Evolutionary conservation across 2,797 vertebrate species (phyloP), one percentile per base, ranked within the genome.

Genomic region (Phalloptychus januarius): DNA sequence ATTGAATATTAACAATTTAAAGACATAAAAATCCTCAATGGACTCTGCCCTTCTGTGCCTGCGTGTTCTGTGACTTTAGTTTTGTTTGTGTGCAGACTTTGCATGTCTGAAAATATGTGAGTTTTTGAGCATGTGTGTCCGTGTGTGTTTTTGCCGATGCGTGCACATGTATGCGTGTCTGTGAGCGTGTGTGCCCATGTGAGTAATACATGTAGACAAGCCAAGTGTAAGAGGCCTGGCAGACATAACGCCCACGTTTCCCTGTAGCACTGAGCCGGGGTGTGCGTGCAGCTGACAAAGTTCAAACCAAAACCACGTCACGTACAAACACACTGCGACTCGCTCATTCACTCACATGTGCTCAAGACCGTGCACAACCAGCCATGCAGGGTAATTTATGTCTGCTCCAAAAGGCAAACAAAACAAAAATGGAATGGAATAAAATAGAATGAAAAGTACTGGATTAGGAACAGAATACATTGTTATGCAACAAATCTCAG

Each of bases 181-280:
- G 73, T 71, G 71, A 40, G 75, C 65, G 71, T 79, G 81, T 82
- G 82, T 82, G 80, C 74, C 79, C 80, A 75, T 86, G 89, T 87
- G 90, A 91, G 88, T 95, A 93, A 94, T 94, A 77, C 87, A 88
- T 91, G 88, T 92, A 86, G 94, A 95, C 94, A 94, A 90, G 93
- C 89, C 89, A 91, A 92, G 93, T 94, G 93, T 93, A 92, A 93
- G 89, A 93, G 91, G 89, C 91, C 93, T 94, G 90, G 92, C 91
- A 94, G 93, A 93, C 89, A 93, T 91, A 88, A 90, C 91, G 91
- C 92, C 92, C 91, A 92, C 93, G 90, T 93, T 89, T 92, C 89
- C 92, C 90, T 82, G 83, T 85, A 93, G 91, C 92, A 87, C 86
- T 84, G 83, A 92, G 87, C 77, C 73, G 77, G 89, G 85, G 82